Evolutionary conservation across 2,888 invertebrate genomes (phyloP), one percentile per base, ranked within the genome.

Genomic region (Coleophora deauratella): DNA sequence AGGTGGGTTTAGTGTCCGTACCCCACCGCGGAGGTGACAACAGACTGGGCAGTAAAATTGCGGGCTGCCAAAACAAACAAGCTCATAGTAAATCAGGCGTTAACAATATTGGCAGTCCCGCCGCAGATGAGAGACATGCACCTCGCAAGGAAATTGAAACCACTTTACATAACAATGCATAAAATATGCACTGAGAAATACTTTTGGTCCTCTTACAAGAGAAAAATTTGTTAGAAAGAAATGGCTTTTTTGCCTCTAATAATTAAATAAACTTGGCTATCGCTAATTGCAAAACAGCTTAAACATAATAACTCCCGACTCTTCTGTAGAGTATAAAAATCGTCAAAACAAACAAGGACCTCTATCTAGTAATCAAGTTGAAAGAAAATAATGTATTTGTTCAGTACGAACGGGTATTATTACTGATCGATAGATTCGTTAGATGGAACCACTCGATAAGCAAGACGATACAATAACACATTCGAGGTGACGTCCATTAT

Each of bases 11-110:
- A 72, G 52, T 65, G 52, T 50, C 33, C 43, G 45, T 40, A 38
- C 44, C 47, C 46, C 52, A 54, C 62, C 51, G 56, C 47, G 45
- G 58, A 61, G 62, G 63, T 63, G 69, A 70, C 72, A 69, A 70
- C 66, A 62, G 64, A 59, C 66, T 62, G 49, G 50, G 49, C 61
- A 65, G 52, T 73, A 68, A 72, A 68, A 46, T 54, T 52, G 45
- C 44, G 38, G 50, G 45, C 47, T 47, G 46, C 54, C 53, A 55
- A 64, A 61, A 61, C 62, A 64, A 62, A 62, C 61, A 57, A 52
- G 57, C 47, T 31, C 10, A 38, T 50, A 39, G 50, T 50, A 60
- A 61, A 62, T 57, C 54, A 55, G 50, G 42, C 42, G 15, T 43
- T 45, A 45, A 52, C 46, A 47, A 46, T 48, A 41, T 47, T 27